These are phyloP conservation scores for Mormyrus hasselquistii DNA, from an alignment of 2,797 vertebrate genomes.

Conservation along the genomic window DNA sequence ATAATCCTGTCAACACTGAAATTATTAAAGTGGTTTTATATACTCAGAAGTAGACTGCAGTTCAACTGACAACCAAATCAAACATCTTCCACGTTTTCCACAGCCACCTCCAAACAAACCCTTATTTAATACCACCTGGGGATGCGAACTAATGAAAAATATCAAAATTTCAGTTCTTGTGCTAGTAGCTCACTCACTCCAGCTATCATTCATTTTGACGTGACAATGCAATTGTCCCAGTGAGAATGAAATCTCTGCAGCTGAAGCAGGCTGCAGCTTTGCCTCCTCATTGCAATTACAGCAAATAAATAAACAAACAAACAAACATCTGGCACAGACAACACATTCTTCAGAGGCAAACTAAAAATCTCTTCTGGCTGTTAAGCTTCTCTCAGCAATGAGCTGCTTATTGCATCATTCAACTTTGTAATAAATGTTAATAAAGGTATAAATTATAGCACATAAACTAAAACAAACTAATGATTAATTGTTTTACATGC, in stretches of 20 bases:
- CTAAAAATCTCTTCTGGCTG: not conserved
- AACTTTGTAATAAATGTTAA: not conserved
- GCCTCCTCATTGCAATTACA: not conserved
- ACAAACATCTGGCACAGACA: not conserved
- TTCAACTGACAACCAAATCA: not conserved
- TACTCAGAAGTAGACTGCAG: not conserved
- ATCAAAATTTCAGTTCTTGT: not conserved
- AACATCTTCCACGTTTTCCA: not conserved
- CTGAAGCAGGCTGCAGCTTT: not conserved
- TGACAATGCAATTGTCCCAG: not conserved
- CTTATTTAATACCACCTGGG: slow-evolving; percentile 2
- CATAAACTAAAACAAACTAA: not conserved
- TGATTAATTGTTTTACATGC: not conserved
- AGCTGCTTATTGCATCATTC: slow-evolving; percentile 3
- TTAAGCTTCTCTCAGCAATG: not conserved
- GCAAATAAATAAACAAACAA: not conserved
- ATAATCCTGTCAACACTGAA: not conserved
- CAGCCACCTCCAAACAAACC: not conserved
- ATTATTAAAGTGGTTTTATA: not conserved
- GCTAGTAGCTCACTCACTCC: not conserved
- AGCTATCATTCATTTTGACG: not conserved
- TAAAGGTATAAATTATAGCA: not conserved
- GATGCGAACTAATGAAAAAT: not conserved
- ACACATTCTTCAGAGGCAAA: not conserved
- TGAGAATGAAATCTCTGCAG: not conserved